Evolutionary conservation across 2,888 invertebrate genomes (phyloP).

Genomic region (Drosophila multiciliata): DNA sequence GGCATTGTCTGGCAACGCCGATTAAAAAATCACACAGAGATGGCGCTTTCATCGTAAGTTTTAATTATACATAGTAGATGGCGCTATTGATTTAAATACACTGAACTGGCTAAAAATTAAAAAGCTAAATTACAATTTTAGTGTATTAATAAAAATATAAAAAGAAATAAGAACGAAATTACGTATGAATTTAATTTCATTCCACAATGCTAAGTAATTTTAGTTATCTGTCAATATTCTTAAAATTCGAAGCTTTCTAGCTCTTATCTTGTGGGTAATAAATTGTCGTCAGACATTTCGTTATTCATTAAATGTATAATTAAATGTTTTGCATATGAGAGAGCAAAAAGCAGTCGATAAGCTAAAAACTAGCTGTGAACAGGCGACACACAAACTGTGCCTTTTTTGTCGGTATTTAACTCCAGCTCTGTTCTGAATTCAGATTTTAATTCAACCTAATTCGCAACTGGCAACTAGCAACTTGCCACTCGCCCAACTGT

Average conservation of each 20-base stretch:
- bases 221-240: background rate
- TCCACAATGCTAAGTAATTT: background rate
- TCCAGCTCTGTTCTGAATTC: background rate
- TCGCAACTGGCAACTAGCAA: background rate
- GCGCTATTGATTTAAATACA: background rate
- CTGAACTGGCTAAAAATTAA: background rate
- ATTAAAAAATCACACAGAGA: background rate
- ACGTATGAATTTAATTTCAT: background rate
- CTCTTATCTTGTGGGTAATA: background rate
- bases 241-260: background rate
- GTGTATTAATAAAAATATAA: background rate
- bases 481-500: background rate
- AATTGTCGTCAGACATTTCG: background rate
- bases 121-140: background rate
- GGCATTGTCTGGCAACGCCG: background rate
- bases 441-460: background rate
- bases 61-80: background rate
- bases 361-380: background rate
- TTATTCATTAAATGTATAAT: background rate
- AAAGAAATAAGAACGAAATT: background rate
- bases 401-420: background rate
- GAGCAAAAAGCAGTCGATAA: background rate
- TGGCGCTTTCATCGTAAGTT: conserved; percentile 26
- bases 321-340: background rate
- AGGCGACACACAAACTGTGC: background rate